Conservation (phyloP, 2,797 vertebrate genomes). For the Urophycis tenuis region DNA sequence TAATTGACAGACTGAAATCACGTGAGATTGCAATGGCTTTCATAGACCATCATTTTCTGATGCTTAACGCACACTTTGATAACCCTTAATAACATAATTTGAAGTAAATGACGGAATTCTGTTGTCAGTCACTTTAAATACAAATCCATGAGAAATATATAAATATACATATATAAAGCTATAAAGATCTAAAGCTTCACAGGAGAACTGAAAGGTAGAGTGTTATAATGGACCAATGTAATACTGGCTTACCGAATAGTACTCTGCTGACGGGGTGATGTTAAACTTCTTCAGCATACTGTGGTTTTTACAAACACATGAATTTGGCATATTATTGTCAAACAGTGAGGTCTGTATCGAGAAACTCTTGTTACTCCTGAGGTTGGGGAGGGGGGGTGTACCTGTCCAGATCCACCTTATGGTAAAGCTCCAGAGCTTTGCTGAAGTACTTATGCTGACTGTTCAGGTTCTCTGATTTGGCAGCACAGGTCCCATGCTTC, state of each 20-base stretch:
- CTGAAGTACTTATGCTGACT: conserved; percentile 89
- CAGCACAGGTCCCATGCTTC: conserved; percentile 96
- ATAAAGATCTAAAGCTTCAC: neutral
- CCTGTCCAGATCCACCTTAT: conserved; percentile 75
- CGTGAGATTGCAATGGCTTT: neutral
- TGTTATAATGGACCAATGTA: conserved; percentile 4
- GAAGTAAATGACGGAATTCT: neutral
- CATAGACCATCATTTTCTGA: neutral
- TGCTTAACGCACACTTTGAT: neutral
- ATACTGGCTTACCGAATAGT: conserved; percentile 75
- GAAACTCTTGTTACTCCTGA: neutral
- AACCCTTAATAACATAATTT: neutral
- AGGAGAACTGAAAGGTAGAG: neutral
- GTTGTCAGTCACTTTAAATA: neutral
- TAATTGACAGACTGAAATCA: neutral
- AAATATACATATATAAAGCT: neutral
- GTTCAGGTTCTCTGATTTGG: conserved; percentile 68
- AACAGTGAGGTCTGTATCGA: neutral
- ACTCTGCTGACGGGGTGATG: conserved; percentile 74
- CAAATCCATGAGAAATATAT: neutral
- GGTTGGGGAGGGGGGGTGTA: conserved; percentile 37
- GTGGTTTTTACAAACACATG: conserved; percentile 42
- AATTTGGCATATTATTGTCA: neutral
- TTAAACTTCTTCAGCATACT: conserved; percentile 75
- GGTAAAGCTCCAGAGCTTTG: conserved; percentile 83